Base-by-base conservation (phyloP, 1,140 invertebrate species). In the Kradibia gibbosae region DNA sequence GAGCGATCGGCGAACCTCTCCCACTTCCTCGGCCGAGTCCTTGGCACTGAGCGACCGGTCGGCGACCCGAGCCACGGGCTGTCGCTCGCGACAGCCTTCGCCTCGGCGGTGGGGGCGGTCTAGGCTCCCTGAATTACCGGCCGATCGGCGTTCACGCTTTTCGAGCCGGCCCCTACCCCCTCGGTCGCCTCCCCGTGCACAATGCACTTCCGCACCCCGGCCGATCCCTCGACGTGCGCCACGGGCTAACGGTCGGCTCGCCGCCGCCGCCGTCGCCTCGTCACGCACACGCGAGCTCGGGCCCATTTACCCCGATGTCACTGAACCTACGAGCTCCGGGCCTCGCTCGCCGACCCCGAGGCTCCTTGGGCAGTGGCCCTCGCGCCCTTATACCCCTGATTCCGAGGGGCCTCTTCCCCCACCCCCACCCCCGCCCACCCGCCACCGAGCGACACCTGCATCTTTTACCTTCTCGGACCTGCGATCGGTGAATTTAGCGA, bases 281-380 rank as follows among this genome's bases (percentile, higher is more conserved):
- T 89, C 88, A 89, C 88, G 88, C 88, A 89, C 84, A 83, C 85
- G 86, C 87, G n/a, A 85, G 86, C 87, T n/a, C 86, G 84, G n/a
- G n/a, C n/a, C n/a, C n/a, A n/a, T n/a, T n/a, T 83, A 83, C 85
- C 86, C 86, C 86, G 85, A 88, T 89, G 88, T 89, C 88, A 89
- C 88, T 89, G 88, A 89, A 89, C 88, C 84, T 88, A 83, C 84
- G 83, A 28, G 17, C 67, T 73, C 34, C 70, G 55, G 17, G 65
- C 67, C 13, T 22, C 53, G 31, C 22, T 8, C n/a, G 39, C 22
- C 0, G 28, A 13, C 62, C 1, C 22, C 3, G 15, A 67, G 5
- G 34, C 0, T 2, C 34, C 28, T 22, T 45, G 0, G 42, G 13
- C 22, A 0, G 10, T 48, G 36, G 10, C 22, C 28, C 34, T 8